phyloP scores from a whole-genome alignment of 2,797 vertebrate species.

The Cynopterus sphinx region DNA sequence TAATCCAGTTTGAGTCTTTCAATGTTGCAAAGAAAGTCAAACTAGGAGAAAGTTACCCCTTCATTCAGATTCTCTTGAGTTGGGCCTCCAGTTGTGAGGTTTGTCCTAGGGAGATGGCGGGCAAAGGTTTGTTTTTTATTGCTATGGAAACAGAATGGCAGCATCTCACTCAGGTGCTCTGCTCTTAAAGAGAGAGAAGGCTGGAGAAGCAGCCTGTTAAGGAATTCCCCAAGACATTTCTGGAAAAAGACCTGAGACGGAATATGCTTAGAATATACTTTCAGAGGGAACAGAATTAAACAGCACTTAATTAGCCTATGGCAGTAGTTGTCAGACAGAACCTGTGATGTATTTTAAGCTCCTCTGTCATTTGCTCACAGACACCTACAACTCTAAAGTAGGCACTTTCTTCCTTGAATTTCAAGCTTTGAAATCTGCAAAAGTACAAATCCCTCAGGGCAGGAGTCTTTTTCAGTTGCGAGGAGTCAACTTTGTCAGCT shows the following conservation, averaged over 20 bases:
- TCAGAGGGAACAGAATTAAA: background rate
- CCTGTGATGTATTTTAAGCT: background rate
- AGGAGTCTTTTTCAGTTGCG: background rate
- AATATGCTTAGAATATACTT: background rate
- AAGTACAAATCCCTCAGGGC: background rate
- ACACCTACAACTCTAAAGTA: conserved; percentile 4
- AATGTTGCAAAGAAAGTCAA: background rate
- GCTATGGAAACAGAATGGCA: conserved; percentile 73
- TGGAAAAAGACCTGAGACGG: too few relatives aligned
- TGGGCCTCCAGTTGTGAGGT: background rate
- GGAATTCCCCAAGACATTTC: background rate
- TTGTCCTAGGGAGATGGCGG: background rate
- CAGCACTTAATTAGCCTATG: background rate
- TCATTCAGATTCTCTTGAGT: background rate
- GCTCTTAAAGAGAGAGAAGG: background rate
- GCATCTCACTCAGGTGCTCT: background rate
- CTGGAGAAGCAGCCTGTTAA: background rate
- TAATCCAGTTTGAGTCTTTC: background rate
- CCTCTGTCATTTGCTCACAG: background rate
- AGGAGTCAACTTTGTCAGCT: background rate
- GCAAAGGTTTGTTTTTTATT: conserved; percentile 61
- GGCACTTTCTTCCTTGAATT: background rate
- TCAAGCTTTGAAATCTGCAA: conserved; percentile 35
- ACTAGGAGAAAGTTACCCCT: background rate
- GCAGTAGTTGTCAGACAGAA: background rate